A percentile compares a stretch with the other conserved stretches of the same genome.
Conservation (phyloP, 2,797 vertebrate species). For the Argentina silus region DNA sequence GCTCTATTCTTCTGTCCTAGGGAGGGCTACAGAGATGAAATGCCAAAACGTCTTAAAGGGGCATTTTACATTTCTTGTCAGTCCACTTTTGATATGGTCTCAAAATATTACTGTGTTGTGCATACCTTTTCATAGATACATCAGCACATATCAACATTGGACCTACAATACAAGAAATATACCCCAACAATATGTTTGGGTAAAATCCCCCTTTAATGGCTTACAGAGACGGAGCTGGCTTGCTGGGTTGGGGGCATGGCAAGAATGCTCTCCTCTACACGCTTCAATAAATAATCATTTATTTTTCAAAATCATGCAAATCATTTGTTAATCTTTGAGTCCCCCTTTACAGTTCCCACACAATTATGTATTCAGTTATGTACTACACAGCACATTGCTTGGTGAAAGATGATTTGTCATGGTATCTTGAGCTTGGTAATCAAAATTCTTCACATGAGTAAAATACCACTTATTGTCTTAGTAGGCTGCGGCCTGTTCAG, state of each 20-base stretch:
- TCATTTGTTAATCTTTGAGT: conserved; percentile 63
- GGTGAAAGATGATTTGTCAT: conserved; percentile 57
- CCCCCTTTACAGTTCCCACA: conserved; percentile 61
- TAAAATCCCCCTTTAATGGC: no score
- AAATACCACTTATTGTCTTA: conserved; percentile 53
- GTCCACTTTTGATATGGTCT: no score
- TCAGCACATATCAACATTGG: not conserved
- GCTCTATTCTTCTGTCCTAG: no score
- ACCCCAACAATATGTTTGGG: not conserved
- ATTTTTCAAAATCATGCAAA: conserved; percentile 81
- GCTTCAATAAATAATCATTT: conserved; percentile 65
- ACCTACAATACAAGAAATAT: not conserved
- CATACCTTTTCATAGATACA: no score
- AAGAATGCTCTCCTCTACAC: conserved; percentile 15
- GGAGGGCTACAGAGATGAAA: no score
- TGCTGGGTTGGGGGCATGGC: not conserved
- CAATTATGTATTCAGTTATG: conserved; percentile 56
- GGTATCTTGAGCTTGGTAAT: conserved; percentile 53
- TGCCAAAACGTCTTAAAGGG: no score
- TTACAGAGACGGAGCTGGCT: not conserved
- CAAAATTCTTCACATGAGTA: conserved; percentile 70
- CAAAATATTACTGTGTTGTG: no score
- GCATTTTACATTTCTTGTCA: no score
- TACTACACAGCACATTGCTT: conserved; percentile 55
- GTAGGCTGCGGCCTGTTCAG: conserved; percentile 43